Evolutionary conservation across 2,888 invertebrate genomes (phyloP).

Genomic region (Nyleta sp.): DNA sequence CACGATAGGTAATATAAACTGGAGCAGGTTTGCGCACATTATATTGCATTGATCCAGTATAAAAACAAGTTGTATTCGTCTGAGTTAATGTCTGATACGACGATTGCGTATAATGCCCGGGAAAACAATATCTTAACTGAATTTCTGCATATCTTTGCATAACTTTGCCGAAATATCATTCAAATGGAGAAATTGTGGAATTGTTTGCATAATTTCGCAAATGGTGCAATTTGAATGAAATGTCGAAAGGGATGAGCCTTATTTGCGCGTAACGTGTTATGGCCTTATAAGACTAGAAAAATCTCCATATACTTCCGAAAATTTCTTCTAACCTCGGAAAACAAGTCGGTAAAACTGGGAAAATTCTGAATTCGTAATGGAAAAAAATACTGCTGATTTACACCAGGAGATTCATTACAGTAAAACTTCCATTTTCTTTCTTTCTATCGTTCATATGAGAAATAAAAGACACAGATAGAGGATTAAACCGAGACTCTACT

Average conservation of each 20-base stretch:
- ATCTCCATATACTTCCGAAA: too few relatives aligned
- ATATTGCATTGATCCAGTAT: constrained; percentile 32
- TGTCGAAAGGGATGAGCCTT: constrained; percentile 11
- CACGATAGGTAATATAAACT: constrained; percentile 19
- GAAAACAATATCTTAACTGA: constrained; percentile 48
- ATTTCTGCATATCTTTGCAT: constrained; percentile 50
- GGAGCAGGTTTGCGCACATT: constrained; percentile 21
- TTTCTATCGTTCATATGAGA: too few relatives aligned
- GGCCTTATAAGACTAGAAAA: too few relatives aligned
- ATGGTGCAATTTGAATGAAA: constrained; percentile 20
- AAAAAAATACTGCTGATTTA: too few relatives aligned
- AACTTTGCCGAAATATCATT: constrained; percentile 39
- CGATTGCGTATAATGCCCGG: constrained; percentile 20
- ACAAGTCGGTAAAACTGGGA: too few relatives aligned
- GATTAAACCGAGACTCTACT: too few relatives aligned
- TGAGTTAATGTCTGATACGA: constrained; percentile 30
- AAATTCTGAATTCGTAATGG: too few relatives aligned
- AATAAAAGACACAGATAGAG: too few relatives aligned
- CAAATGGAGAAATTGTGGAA: constrained; percentile 35
- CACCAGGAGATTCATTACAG: too few relatives aligned
- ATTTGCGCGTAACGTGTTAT: too few relatives aligned
- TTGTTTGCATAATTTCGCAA: constrained; percentile 39
- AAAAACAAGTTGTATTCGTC: constrained; percentile 28
- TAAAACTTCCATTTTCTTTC: too few relatives aligned
- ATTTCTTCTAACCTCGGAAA: too few relatives aligned